Evolutionary conservation across 2,888 invertebrate genomes (phyloP).

Genomic region (Cantharis nigra): DNA sequence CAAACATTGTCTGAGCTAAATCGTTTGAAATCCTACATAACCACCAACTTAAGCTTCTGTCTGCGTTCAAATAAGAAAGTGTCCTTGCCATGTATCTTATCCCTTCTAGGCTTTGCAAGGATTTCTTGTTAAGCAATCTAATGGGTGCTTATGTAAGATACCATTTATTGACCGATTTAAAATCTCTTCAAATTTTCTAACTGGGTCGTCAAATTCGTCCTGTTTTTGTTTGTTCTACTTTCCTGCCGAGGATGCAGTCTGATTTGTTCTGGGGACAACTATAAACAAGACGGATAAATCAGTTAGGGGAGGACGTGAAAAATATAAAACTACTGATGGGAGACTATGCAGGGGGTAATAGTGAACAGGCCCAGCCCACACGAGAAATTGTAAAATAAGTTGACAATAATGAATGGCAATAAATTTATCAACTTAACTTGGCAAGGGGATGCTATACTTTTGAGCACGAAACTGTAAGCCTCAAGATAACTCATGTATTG

Average conservation of each 20-base stretch:
- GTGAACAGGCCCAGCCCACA: neutral
- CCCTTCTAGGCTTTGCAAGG: constrained; percentile 25
- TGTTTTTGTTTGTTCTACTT: neutral
- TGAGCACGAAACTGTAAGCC: neutral
- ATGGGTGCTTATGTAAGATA: constrained; percentile 12
- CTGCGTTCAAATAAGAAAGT: constrained; percentile 23
- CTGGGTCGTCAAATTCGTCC: neutral
- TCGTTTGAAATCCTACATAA: constrained; percentile 40
- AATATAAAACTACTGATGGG: neutral
- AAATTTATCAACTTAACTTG: neutral
- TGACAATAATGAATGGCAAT: neutral
- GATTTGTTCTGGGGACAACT: neutral
- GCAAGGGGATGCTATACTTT: neutral
- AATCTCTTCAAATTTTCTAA: neutral
- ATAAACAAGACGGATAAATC: neutral
- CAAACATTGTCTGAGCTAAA: constrained; percentile 39
- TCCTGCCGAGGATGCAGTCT: neutral
- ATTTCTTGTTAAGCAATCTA: constrained; percentile 22
- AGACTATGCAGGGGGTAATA: neutral
- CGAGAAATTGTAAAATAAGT: neutral
- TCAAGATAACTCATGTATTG: neutral
- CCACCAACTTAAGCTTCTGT: constrained; percentile 38
- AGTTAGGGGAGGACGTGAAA: neutral
- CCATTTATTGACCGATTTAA: neutral
- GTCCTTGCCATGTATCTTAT: constrained; percentile 16